phyloP scores from a whole-genome alignment of 2,888 invertebrate species.

The Nemurella pictetii region DNA sequence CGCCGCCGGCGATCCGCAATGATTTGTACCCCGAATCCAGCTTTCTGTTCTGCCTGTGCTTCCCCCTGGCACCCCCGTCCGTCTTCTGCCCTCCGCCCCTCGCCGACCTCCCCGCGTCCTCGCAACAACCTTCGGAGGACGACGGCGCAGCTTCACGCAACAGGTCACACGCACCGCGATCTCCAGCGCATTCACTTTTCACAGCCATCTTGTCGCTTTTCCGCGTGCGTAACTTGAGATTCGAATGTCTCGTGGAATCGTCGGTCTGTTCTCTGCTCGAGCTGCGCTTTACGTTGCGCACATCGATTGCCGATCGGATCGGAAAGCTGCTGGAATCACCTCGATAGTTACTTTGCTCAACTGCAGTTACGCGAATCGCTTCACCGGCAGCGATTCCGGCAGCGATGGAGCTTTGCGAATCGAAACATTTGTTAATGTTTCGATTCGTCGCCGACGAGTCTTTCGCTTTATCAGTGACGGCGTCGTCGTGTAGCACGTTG shows the following conservation, averaged over 20 bases:
- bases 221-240: neutral
- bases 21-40: conserved; percentile 20
- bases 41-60: neutral
- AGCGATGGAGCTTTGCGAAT: neutral
- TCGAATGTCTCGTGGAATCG: neutral
- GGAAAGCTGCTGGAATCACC: neutral
- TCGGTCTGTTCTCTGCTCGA: neutral
- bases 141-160: neutral
- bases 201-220: neutral
- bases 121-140: neutral
- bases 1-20: neutral
- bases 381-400: neutral
- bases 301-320: neutral
- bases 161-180: conserved; percentile 10
- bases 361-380: neutral
- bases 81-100: neutral
- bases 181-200: neutral
- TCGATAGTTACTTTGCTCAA: neutral
- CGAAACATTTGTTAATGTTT: conserved; percentile 15
- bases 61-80: neutral
- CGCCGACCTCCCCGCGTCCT: neutral
- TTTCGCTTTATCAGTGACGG: conserved; percentile 6
- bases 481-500: conserved; percentile 48
- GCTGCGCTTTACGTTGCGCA: neutral
- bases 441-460: neutral